Base-by-base conservation (phyloP, 2,113 vertebrate genomes). In the Megaceryle maxima region DNA sequence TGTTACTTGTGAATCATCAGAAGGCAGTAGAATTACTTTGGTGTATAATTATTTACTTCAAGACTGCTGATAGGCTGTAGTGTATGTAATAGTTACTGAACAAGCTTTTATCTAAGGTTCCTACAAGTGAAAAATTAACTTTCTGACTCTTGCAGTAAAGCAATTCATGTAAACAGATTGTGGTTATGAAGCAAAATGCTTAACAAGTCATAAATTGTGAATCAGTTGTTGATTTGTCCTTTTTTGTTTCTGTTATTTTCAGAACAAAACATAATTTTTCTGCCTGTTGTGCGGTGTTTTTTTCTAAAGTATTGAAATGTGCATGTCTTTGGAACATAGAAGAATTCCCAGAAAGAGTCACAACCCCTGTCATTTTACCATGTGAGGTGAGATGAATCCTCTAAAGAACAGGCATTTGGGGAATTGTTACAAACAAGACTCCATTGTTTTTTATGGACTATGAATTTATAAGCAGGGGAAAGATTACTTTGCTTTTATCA, bases 101-200 rank as follows among this genome's bases (percentile, higher is more conserved):
- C 67, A 91, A 94, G 85, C 94, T 96, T 97, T 97, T 97, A 96
- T 97, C 73, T 96, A 92, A 88, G 69, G 76, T 74, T 97, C 85
- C 91, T 97, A 88, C 57, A 94, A 95, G 39, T 11, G 51, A 96
- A 85, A 97, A 97, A 97, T 97, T 98, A 97, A 94, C 97, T 92
- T 97, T 90, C 67, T 92, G 81, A 96, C 92, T 97, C 87, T 95
- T 86, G 82, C 43, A 70, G 82, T 94, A 81, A 97, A 83, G 68
- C 48, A 94, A 73, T 68, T 63, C 28, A 76, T 83, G 92, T 96
- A 95, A 97, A 97, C 94, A 97, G 95, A 97, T 90, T 97, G 94
- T 96, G 87, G 62, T 95, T 96, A 95, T 92, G 94, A 97, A 97
- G 86, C 53, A 96, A 97, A 98, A 96, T 35, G 31, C 73, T 97